Percentiles rank a stretch among this genome's conserved stretches.
phyloP scores from a whole-genome alignment of 2,888 invertebrate species.

The Hypolimnas misippus region DNA sequence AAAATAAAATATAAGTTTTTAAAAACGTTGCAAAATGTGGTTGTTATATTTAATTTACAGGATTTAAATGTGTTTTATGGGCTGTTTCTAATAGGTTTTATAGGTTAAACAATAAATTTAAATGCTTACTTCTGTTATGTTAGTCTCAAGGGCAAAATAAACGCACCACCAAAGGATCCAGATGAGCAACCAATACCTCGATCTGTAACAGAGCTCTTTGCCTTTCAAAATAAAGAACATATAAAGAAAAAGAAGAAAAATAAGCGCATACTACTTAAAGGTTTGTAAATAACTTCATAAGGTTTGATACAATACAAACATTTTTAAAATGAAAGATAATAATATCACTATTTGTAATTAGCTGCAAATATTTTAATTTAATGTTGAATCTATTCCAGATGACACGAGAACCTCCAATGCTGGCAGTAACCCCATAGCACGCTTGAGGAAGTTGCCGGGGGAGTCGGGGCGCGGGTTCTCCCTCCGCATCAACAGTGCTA shows the following conservation, averaged over 20 bases:
- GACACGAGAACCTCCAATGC: constrained; percentile 10
- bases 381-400: constrained; percentile 28
- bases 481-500: constrained; percentile 86
- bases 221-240: constrained; percentile 54
- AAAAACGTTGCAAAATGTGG: too few species aligned
- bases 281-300: constrained; percentile 9
- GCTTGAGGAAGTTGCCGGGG: constrained; percentile 84
- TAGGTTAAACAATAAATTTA: too few species aligned
- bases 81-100: too few species aligned
- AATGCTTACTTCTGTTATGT: too few species aligned
- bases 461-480: constrained; percentile 87
- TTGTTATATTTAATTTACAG: too few species aligned
- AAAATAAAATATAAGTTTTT: constrained; percentile 9
- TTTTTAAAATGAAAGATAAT: too few species aligned
- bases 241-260: constrained; percentile 48
- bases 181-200: constrained; percentile 90
- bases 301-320: too few species aligned
- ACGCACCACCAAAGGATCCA: constrained; percentile 88
- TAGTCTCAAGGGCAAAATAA: constrained; percentile 89
- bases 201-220: constrained; percentile 86
- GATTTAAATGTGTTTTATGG: too few species aligned
- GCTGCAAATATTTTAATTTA: background rate
- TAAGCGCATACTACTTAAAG: constrained; percentile 37
- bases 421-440: constrained; percentile 69
- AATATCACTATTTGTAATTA: too few species aligned